Evolutionary conservation across 1,140 invertebrate species (phyloP).

Genomic region (Ceratosolen solmsi): DNA sequence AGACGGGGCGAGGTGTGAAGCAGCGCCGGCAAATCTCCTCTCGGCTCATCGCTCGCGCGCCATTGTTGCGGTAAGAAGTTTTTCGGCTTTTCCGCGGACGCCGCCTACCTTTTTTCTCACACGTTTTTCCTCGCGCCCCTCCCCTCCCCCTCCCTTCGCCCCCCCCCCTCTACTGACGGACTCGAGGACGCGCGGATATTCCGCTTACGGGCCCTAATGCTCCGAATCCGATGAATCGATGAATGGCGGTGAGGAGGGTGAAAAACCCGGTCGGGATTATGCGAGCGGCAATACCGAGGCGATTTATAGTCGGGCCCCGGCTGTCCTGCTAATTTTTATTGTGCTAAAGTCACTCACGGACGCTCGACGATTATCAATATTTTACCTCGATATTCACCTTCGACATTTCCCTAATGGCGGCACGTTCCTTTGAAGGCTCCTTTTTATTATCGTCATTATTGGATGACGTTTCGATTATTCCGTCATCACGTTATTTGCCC

Average conservation of each 20-base stretch:
- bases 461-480: neutral
- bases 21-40: constrained; percentile 64
- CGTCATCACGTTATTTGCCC: too few relatives aligned
- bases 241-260: neutral
- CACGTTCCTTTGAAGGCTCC: neutral
- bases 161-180: too few relatives aligned
- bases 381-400: too few relatives aligned
- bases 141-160: neutral
- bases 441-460: neutral
- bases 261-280: neutral
- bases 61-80: constrained; percentile 73
- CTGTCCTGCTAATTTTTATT: constrained; percentile 28
- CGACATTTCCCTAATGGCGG: neutral
- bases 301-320: constrained; percentile 11
- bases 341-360: constrained; percentile 8
- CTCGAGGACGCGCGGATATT: constrained; percentile 58
- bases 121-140: constrained; percentile 16
- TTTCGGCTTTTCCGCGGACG: constrained; percentile 56
- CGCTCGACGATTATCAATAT: too few relatives aligned
- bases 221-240: constrained; percentile 42
- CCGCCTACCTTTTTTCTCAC: constrained; percentile 35
- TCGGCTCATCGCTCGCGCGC: constrained; percentile 64
- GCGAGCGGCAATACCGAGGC: neutral
- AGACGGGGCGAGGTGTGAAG: constrained; percentile 71
- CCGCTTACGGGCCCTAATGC: constrained; percentile 64